Base-by-base conservation (phyloP, 2,888 invertebrate species). In the Ceramica pisi region DNA sequence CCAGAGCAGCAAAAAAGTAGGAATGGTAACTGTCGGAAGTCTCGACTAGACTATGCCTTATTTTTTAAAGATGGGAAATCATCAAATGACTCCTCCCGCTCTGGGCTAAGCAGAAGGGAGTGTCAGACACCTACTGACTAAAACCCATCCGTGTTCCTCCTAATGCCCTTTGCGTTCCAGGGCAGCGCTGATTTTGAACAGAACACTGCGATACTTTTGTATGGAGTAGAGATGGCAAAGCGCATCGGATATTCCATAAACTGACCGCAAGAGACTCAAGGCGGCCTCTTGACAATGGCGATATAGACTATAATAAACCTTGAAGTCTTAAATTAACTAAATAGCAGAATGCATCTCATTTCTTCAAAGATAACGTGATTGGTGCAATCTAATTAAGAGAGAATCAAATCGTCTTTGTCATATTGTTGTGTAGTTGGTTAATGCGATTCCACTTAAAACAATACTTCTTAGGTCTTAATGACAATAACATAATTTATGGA, bases 391-490 rank as follows among this genome's bases (percentile, higher is more conserved):
- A 1, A 68, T 69, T 46, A 19, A 46, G 41, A 71, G 16, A 12
- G 8, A 69, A 57, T 57, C 23, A n/a, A 14, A 71, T 41, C 23
- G 19, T 57, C 71, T 23, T 51, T 71, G 41, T 53, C 16, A 38
- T 35, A 44, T 19, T 41, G 6, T 31, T n/a, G 16, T 41, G 38
- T 14, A 53, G 19, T 46, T 23, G 2, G 62, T 62, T 48, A 16
- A n/a, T 14, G 12, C 6, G 16, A 55, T 56, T 71, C 19, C 31
- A 53, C 10, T 50, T 31, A 31, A 26, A 69, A 50, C 19, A 59
- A 71, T 50, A 48, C 14, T 21, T 57, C 26, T n/a, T n/a, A n/a
- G n/a, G n/a, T n/a, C n/a, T n/a, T 23, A 51, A 74, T n/a, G n/a
- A 51, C 35, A 51, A 2, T 44, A 74, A 23, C 31, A 59, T 50